Percentiles rank a stretch among this genome's conserved stretches.
Conservation (phyloP, 2,797 vertebrate genomes). For the Chrysocyon brachyurus region DNA sequence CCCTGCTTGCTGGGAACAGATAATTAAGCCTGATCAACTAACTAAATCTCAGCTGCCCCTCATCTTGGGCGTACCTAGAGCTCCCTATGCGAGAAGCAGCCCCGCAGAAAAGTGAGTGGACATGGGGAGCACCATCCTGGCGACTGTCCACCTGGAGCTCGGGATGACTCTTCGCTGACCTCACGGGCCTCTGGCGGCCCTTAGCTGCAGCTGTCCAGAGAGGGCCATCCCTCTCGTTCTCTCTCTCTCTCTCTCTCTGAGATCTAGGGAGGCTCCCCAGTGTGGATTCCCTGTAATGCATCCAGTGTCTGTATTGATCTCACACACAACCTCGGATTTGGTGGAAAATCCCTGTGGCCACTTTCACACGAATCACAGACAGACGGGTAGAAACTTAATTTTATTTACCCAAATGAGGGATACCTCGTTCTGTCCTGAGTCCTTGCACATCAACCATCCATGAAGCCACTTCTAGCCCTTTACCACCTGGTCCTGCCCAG, state of each 20-base stretch:
- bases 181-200: background rate
- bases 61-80: background rate
- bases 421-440: background rate
- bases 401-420: constrained; percentile 18
- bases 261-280: background rate
- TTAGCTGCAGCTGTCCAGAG: background rate
- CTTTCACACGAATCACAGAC: background rate
- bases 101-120: background rate
- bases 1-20: background rate
- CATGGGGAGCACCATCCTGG: background rate
- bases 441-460: background rate
- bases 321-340: background rate
- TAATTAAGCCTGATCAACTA: background rate
- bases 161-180: background rate
- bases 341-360: background rate
- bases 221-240: background rate
- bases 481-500: background rate
- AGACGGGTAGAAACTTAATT: constrained; percentile 17
- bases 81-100: background rate
- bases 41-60: background rate
- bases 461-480: background rate
- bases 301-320: background rate
- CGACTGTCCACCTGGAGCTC: background rate
- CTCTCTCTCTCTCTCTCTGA: background rate
- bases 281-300: background rate